Conservation (phyloP, 1,140 invertebrate genomes). For the Notospermus geniculatus region DNA sequence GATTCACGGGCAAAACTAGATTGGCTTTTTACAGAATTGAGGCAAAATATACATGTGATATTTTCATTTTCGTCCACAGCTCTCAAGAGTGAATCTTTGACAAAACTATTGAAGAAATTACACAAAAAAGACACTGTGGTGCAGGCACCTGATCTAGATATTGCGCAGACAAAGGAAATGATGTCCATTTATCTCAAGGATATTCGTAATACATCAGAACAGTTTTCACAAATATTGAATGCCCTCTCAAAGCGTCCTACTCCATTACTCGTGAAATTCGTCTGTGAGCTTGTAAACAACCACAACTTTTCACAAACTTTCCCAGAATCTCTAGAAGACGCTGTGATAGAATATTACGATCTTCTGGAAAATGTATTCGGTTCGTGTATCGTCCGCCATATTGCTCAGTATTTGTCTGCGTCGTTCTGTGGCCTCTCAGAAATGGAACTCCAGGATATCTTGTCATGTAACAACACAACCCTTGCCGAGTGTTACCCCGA, state of each 20-base stretch:
- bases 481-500: constrained; percentile 15
- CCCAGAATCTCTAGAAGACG: neutral
- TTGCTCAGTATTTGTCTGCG: constrained; percentile 33
- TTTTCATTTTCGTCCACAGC: too few species aligned
- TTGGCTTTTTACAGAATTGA: too few species aligned
- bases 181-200: neutral
- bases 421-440: constrained; percentile 42
- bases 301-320: neutral
- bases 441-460: constrained; percentile 38
- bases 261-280: constrained; percentile 23
- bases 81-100: too few species aligned
- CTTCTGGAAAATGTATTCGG: constrained; percentile 31
- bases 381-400: constrained; percentile 21
- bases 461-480: constrained; percentile 29
- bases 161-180: neutral
- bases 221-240: constrained; percentile 18
- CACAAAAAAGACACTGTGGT: too few species aligned
- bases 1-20: too few species aligned
- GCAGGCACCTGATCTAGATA: too few species aligned
- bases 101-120: too few species aligned
- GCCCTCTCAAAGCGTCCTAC: constrained; percentile 27
- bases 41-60: too few species aligned
- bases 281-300: neutral
- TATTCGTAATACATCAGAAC: neutral
- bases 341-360: constrained; percentile 8